A percentile compares a stretch with the other conserved stretches of the same genome.
Conservation (phyloP, 2,113 vertebrate genomes). For the Alectura lathami region DNA sequence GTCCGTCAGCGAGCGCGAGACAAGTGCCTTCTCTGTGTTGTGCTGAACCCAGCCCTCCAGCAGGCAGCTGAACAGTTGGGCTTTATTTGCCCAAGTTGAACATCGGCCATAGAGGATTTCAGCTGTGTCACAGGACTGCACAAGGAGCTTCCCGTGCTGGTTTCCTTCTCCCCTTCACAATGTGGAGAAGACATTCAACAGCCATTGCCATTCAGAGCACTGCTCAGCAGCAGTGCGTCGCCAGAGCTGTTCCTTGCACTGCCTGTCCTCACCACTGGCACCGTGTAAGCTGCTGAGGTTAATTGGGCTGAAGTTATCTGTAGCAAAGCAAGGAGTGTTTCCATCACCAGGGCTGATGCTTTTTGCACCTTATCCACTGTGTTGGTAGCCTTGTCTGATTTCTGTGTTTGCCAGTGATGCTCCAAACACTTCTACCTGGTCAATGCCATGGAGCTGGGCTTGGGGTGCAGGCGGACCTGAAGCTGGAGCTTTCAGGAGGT, state of each 20-base stretch:
- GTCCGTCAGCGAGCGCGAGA: neutral
- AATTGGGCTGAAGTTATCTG: neutral
- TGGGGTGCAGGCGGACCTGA: fast-evolving
- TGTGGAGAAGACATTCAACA: neutral
- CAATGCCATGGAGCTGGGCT: neutral
- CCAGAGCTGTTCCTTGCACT: neutral
- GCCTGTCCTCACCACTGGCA: neutral
- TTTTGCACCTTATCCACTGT: neutral
- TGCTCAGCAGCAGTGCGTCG: neutral
- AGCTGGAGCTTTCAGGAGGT: neutral
- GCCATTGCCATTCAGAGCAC: neutral
- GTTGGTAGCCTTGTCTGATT: fast-evolving
- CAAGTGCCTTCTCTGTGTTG: conserved; percentile 30
- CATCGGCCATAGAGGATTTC: neutral
- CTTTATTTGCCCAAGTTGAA: conserved; percentile 8
- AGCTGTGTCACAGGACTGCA: conserved; percentile 23
- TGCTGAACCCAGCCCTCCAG: fast-evolving
- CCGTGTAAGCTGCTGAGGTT: neutral
- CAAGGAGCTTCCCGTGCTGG: neutral
- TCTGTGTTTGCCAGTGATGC: neutral
- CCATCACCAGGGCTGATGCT: neutral
- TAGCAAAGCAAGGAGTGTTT: neutral
- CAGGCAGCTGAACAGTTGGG: neutral
- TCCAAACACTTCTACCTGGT: neutral
- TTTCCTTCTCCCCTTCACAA: neutral